Percentiles rank a stretch among this genome's conserved stretches.
Evolutionary conservation across 2,888 invertebrate genomes (phyloP).

Genomic region (Cataglyphis altisquamis): DNA sequence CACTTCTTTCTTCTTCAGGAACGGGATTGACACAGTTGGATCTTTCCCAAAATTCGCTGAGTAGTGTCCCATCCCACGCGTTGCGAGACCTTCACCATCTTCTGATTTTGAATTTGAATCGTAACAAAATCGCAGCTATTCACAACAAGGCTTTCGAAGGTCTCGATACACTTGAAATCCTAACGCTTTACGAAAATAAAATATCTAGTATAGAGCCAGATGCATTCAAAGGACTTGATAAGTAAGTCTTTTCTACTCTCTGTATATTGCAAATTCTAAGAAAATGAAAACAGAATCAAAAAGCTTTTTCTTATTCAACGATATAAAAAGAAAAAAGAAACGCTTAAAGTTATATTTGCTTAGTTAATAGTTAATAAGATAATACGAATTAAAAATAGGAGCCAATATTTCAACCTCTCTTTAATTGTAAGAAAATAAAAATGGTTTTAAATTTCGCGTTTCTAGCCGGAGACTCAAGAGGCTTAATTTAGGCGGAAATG

Average conservation of each 20-base stretch:
- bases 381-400: background rate
- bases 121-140: conserved; percentile 93
- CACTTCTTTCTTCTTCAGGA: conserved; percentile 88
- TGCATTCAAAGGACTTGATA: conserved; percentile 95
- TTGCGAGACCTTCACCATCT: conserved; percentile 93
- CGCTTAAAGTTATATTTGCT: background rate
- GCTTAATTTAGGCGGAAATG: conserved; percentile 95
- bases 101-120: conserved; percentile 95
- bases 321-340: background rate
- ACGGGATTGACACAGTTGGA: conserved; percentile 95
- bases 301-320: background rate
- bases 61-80: conserved; percentile 93
- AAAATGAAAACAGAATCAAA: background rate
- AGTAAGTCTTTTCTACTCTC: conserved; percentile 88
- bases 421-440: conserved; percentile 18
- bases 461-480: conserved; percentile 92
- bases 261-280: background rate
- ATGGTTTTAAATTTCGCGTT: conserved; percentile 19
- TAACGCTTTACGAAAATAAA: conserved; percentile 95
- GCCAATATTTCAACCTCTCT: background rate
- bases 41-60: conserved; percentile 94
- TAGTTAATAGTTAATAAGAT: background rate
- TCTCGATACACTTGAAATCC: conserved; percentile 94
- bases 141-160: conserved; percentile 95
- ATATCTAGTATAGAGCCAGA: conserved; percentile 93